Evolutionary conservation across 2,888 invertebrate genomes (phyloP).

Genomic region (Lycocerus yunnanus): DNA sequence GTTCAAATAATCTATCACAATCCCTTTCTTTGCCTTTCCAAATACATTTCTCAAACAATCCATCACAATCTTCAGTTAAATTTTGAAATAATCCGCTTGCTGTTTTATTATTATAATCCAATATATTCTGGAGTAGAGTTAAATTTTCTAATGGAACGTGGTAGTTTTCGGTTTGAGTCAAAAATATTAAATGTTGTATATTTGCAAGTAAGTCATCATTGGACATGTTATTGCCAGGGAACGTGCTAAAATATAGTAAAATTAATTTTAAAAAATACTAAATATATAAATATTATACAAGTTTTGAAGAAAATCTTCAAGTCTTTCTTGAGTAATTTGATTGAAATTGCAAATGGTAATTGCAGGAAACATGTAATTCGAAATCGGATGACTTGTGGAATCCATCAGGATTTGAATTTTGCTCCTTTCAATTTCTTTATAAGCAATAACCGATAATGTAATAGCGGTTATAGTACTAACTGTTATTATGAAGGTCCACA

Average conservation of each 20-base stretch:
- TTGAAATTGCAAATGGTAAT: conserved; percentile 68
- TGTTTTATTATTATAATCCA: conserved; percentile 35
- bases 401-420: conserved; percentile 43
- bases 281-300: conserved; percentile 51
- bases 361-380: conserved; percentile 69
- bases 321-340: conserved; percentile 60
- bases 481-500: conserved; percentile 61
- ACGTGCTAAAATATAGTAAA: neutral
- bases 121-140: conserved; percentile 32
- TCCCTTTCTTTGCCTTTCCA: conserved; percentile 47
- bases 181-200: neutral
- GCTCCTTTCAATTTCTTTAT: conserved; percentile 31
- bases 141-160: conserved; percentile 24
- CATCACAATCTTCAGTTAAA: conserved; percentile 41
- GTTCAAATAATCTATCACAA: conserved; percentile 46
- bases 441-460: conserved; percentile 60
- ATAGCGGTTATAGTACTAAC: conserved; percentile 63
- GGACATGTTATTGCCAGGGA: neutral
- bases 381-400: conserved; percentile 65
- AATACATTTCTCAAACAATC: conserved; percentile 41
- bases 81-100: conserved; percentile 18
- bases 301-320: conserved; percentile 50
- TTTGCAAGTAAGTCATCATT: neutral
- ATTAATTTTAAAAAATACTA: conserved; percentile 14
- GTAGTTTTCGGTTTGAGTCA: neutral